Conservation (phyloP, 1,140 invertebrate species). For the Sogatella furcifera region DNA sequence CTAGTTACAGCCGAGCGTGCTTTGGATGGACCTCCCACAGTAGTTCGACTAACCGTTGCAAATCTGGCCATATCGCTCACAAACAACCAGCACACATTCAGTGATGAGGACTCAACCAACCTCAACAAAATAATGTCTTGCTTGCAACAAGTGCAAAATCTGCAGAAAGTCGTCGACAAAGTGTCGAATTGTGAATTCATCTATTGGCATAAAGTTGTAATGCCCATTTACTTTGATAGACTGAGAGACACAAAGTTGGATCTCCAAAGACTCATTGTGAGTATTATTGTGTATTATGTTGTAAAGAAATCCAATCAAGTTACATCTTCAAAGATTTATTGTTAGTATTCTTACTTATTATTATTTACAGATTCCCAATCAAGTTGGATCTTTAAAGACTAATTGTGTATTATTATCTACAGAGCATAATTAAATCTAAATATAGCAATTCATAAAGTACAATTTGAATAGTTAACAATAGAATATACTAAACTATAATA, state of each 20-base stretch:
- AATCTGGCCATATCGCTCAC: constrained; percentile 50
- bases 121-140: constrained; percentile 45
- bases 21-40: constrained; percentile 55
- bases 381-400: too few relatives aligned
- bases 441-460: too few relatives aligned
- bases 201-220: constrained; percentile 70
- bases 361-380: too few relatives aligned
- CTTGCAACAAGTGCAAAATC: constrained; percentile 48
- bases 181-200: constrained; percentile 64
- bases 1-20: constrained; percentile 59
- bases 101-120: constrained; percentile 39
- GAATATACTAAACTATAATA: too few relatives aligned
- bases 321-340: too few relatives aligned
- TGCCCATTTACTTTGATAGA: constrained; percentile 64
- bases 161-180: constrained; percentile 43
- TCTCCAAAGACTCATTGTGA: constrained; percentile 45
- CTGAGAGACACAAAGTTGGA: constrained; percentile 50
- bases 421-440: too few relatives aligned
- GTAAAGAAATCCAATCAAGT: too few relatives aligned
- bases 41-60: constrained; percentile 48
- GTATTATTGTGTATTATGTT: too few relatives aligned
- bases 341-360: too few relatives aligned
- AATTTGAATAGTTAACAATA: too few relatives aligned
- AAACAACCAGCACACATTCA: constrained; percentile 41
- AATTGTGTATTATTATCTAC: too few relatives aligned